Base-by-base conservation (phyloP, 1,140 invertebrate genomes). In the Platyura marginata region DNA sequence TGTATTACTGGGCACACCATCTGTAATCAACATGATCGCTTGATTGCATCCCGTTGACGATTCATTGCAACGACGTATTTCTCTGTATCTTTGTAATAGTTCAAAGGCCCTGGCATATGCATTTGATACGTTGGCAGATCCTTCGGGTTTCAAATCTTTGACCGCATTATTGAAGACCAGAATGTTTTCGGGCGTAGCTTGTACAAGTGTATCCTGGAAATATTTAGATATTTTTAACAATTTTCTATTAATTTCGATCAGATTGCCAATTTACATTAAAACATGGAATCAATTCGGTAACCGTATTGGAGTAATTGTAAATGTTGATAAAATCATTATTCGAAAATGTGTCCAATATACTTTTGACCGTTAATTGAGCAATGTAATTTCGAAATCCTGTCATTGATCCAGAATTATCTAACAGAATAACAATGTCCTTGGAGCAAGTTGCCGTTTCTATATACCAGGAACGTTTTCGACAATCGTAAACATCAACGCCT, bases 261-360 rank as follows among this genome's bases (percentile, higher is more conserved):
- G n/a, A n/a, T n/a, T n/a, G n/a, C n/a, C n/a, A n/a, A n/a, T n/a
- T n/a, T 29, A 29, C 73, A 43, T 75, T 74, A 57, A 92, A 93
- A 61, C 90, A 95, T 1, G 70, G 66, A 2, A 90, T 77, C 5
- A 84, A 68, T 47, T 81, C 72, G 6, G 70, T 55, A 0, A 75
- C 73, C 0, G 62, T 61, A 21, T 74, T 70, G 21, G 75, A 76
- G 55, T 84, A 90, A 36, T 73, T 77, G 41, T 91, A 78, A 22
- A 99, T 79, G 49, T 94, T 94, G 35, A 98, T 81, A 56, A 88
- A 96, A 62, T 99, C 96, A 61, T 99, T 95, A 54, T 98, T 95
- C 9, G 86, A 95, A 8, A 99, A 73, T 0, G 96, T 98, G 23
- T 95, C 86, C 46, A 99, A 61, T 34, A 99, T 81, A 23, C 80